Base-by-base conservation (phyloP, 2,113 vertebrate species). In the Tylochromis polylepis region DNA sequence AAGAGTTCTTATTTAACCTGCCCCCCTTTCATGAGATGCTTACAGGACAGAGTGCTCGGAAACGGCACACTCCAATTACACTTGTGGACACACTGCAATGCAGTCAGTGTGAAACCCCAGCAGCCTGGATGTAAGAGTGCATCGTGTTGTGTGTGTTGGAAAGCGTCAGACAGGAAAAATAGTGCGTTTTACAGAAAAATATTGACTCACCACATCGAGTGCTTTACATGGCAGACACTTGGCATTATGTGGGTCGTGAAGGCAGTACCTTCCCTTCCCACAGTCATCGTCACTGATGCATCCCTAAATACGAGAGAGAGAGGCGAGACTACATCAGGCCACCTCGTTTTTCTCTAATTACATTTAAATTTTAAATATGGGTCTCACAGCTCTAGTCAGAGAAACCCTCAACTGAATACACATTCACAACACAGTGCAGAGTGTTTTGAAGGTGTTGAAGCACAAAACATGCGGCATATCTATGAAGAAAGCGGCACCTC, bases 251-350 rank as follows among this genome's bases (percentile, higher is more conserved):
- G 90, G 92, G 67, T 96, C 94, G 60, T 96, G 95, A 36, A 96
- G 95, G 89, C 98, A 99, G 1, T 97, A 99, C 10, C 86, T 96
- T 65, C 95, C 96, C 7, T 91, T 93, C 20, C 96, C 96, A 27
- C 98, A 99, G 94, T 99, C 97, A 84, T 98, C 97, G 0, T 97
- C 96, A 24, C 96, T 96, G 86, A 97, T 96, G 43, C 98, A 99
- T 49, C 97, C 97, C 98, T 99, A 57, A 59, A 94, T 20, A 72
- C 3, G 65, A 62, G 58, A 60, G 11, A 85, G 27, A 70, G 15
- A 31, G 5, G 34, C 11, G 29, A 20, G 18, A 27, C 46, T 27
- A 82, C 22, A 75, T 56, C 6, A 36, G 14, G 5, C 11, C 11
- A 11, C 9, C 4, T 62, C 20, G 10, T 11, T 11, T 36, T 51